Percentiles rank a stretch among this genome's conserved stretches.
phyloP scores from a whole-genome alignment of 1,140 invertebrate genomes.

The Doryteuthis pealeii region DNA sequence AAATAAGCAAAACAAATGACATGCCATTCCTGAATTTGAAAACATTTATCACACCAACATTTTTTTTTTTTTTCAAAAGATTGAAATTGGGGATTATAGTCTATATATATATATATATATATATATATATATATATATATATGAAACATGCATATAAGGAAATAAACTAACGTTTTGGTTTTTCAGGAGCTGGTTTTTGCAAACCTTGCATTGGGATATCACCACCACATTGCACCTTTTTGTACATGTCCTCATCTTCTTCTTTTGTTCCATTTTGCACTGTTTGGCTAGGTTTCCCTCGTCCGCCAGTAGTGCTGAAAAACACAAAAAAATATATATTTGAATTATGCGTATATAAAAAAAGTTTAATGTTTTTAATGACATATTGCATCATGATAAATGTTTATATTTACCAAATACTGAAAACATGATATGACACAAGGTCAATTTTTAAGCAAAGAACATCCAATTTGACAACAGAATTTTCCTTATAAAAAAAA shows the following conservation, averaged over 20 bases:
- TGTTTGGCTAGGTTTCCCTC: conserved; percentile 17
- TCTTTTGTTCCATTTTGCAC: conserved; percentile 23
- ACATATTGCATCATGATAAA: not conserved
- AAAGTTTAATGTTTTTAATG: too few relatives aligned
- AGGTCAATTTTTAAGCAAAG: too few relatives aligned
- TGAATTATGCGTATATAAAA: not conserved
- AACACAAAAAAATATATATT: conserved; percentile 7
- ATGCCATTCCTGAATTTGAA: too few relatives aligned
- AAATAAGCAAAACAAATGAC: too few relatives aligned
- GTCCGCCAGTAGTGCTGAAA: conserved; percentile 42
- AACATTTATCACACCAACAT: too few relatives aligned
- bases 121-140: not conserved
- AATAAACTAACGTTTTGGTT: conserved; percentile 44
- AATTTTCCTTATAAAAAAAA: too few relatives aligned
- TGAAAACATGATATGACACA: too few relatives aligned
- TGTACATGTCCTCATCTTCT: conserved; percentile 67
- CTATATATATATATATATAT: not conserved
- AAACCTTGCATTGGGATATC: conserved; percentile 65
- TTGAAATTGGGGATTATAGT: too few relatives aligned
- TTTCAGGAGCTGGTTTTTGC: conserved; percentile 76
- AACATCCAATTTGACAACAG: too few relatives aligned
- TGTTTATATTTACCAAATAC: too few relatives aligned
- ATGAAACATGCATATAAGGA: not conserved
- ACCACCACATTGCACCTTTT: conserved; percentile 83
- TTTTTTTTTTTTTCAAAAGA: too few relatives aligned